These are phyloP conservation scores for Arctopsyche grandis DNA, from an alignment of 1,140 invertebrate genomes.

Conservation along the genomic window DNA sequence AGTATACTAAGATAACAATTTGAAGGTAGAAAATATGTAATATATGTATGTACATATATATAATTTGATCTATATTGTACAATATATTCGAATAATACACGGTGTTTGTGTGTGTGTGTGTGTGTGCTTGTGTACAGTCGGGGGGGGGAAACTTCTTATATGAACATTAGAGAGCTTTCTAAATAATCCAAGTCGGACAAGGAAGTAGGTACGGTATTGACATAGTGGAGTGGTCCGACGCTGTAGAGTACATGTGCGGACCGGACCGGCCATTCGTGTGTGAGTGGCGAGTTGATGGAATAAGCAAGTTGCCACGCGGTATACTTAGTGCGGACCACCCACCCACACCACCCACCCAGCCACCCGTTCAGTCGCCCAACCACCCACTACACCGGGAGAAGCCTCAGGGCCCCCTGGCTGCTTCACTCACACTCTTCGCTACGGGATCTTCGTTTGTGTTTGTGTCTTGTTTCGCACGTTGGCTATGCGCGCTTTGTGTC, in stretches of 20 bases:
- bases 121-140: neutral
- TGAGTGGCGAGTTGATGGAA: slow-evolving; percentile 63
- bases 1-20: no score
- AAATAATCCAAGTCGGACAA: slow-evolving; percentile 69
- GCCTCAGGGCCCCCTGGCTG: neutral
- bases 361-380: slow-evolving; percentile 34
- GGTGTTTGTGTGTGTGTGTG: neutral
- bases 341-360: slow-evolving; percentile 46
- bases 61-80: slow-evolving; percentile 34
- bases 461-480: slow-evolving; percentile 52
- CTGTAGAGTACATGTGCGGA: slow-evolving; percentile 53
- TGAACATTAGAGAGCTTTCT: slow-evolving; percentile 70
- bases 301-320: slow-evolving; percentile 62
- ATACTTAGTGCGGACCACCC: slow-evolving; percentile 58
- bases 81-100: neutral
- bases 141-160: slow-evolving; percentile 65
- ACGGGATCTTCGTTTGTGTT: slow-evolving; percentile 38
- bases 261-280: slow-evolving; percentile 56
- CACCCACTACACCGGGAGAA: neutral
- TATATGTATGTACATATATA: slow-evolving; percentile 47
- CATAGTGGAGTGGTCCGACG: slow-evolving; percentile 66
- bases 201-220: slow-evolving; percentile 69
- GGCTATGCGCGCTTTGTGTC: slow-evolving; percentile 16
- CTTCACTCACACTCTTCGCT: neutral
- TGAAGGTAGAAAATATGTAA: slow-evolving; percentile 34